Evolutionary conservation across 2,888 invertebrate genomes (phyloP), one percentile per base, ranked within the genome.

Genomic region (Hydraecia micacea): DNA sequence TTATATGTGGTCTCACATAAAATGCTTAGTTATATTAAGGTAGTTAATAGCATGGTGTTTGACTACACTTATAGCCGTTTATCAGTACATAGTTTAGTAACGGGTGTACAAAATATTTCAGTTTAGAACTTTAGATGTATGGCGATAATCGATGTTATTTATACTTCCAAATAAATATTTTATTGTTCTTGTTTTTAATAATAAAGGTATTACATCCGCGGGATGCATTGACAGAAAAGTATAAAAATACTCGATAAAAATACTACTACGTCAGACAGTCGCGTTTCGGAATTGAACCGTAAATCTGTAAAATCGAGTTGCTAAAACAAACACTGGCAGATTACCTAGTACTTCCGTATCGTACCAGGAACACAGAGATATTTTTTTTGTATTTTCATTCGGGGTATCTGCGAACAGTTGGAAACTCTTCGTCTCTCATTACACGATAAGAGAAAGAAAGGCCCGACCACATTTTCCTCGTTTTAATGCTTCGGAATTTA

Each of bases 11-110:
- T n/a, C n/a, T n/a, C n/a, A n/a, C n/a, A n/a, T n/a, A n/a, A n/a
- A n/a, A n/a, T n/a, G n/a, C n/a, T n/a, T n/a, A n/a, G n/a, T 80
- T 62, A 79, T 77, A 73, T 74, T 55, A 52, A 81, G 81, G 46
- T 68, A 81, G 67, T 80, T 55, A 73, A 79, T 67, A 74, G 67
- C 46, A 32, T 68, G 25, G 28, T 58, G 52, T 79, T 80, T 73
- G 60, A 3, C 67, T 67, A 39, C 60, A 52, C 52, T 81, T 68
- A 74, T 36, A 68, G 52, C 52, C 42, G 67, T 81, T 79, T 55
- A 52, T 74, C 28, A 60, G 52, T 58, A 58, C 55, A 55, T 32
- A 28, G 4, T 36, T 55, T 42, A 25, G 13, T 55, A 32, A 55
- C 36, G n/a, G 32, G 52, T 42, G 36, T 46, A 46, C 46, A 46